A percentile compares a stretch with the other conserved stretches of the same genome.
Evolutionary conservation across 2,797 vertebrate genomes (phyloP).

Genomic region (Buceros bicornis): DNA sequence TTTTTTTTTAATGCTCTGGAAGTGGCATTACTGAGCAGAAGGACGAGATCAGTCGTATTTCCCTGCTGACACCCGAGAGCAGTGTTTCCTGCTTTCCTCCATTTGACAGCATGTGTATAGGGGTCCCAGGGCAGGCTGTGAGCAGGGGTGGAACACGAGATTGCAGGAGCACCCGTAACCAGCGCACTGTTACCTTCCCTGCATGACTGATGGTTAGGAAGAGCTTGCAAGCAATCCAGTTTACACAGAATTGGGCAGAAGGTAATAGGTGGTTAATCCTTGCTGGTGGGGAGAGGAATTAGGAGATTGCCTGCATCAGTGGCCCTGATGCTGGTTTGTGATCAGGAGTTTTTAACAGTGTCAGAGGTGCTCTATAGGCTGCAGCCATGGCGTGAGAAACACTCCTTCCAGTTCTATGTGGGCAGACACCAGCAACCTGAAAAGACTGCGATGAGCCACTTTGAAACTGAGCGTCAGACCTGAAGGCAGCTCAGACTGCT

Average conservation of each 20-base stretch:
- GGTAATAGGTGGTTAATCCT: background rate
- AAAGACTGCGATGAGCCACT: background rate
- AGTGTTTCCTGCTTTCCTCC: background rate
- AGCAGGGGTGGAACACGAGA: rapidly evolving
- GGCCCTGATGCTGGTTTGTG: background rate
- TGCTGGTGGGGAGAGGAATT: background rate
- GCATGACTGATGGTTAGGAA: background rate
- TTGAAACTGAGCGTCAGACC: background rate
- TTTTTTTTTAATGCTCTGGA: background rate
- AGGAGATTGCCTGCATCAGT: background rate
- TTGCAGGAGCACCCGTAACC: background rate
- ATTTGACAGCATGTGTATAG: background rate
- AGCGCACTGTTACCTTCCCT: background rate
- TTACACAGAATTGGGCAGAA: background rate
- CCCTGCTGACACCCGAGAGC: background rate
- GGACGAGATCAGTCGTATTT: background rate
- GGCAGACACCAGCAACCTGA: slow-evolving; percentile 4
- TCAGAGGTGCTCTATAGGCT: background rate
- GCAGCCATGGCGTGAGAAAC: background rate
- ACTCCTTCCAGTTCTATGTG: background rate
- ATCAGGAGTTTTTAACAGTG: background rate
- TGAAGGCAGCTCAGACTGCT: slow-evolving; percentile 13
- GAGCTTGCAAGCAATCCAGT: background rate
- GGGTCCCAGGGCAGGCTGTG: background rate
- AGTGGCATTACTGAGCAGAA: background rate